Percentiles rank a stretch among this genome's conserved stretches.
These are phyloP conservation scores for Hybos culiciformis DNA, from an alignment of 2,888 invertebrate species.

Conservation along the genomic window DNA sequence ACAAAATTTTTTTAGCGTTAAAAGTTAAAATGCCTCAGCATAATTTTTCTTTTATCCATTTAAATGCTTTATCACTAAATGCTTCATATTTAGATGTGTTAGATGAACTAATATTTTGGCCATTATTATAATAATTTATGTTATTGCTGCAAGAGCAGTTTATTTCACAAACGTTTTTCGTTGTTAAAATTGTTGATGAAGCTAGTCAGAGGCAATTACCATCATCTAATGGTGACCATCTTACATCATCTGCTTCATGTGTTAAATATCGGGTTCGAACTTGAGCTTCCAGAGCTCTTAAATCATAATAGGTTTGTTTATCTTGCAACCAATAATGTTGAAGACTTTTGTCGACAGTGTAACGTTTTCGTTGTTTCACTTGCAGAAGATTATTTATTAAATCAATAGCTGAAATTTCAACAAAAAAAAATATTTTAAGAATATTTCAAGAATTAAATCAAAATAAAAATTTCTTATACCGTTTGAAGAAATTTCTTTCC, in stretches of 20 bases:
- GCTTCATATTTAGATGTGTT: slow-evolving; percentile 32
- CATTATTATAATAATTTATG: slow-evolving; percentile 18
- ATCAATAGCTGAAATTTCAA: slow-evolving; percentile 80
- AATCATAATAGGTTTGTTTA: slow-evolving; percentile 88
- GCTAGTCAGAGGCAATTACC: slow-evolving; percentile 34
- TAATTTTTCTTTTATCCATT: slow-evolving; percentile 34
- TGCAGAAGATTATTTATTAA: slow-evolving; percentile 94
- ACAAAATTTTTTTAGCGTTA: background rate
- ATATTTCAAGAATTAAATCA: background rate
- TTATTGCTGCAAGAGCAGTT: background rate
- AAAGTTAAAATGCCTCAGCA: slow-evolving; percentile 24
- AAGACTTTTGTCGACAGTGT: slow-evolving; percentile 91
- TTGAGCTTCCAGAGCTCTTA: slow-evolving; percentile 70
- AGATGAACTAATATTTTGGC: slow-evolving; percentile 26
- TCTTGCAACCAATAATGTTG: slow-evolving; percentile 95
- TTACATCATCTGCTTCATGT: slow-evolving; percentile 84
- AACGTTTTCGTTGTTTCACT: slow-evolving; percentile 90
- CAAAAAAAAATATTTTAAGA: no score
- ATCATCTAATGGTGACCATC: slow-evolving; percentile 49
- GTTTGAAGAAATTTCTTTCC: slow-evolving; percentile 89
- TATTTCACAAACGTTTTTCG: slow-evolving; percentile 21
- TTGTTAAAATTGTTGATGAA: slow-evolving; percentile 32
- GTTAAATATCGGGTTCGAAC: slow-evolving; percentile 73
- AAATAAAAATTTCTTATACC: slow-evolving; percentile 42
- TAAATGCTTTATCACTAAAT: slow-evolving; percentile 33